Conservation (phyloP, 2,797 vertebrate genomes). For the Corythornis leucogaster region DNA sequence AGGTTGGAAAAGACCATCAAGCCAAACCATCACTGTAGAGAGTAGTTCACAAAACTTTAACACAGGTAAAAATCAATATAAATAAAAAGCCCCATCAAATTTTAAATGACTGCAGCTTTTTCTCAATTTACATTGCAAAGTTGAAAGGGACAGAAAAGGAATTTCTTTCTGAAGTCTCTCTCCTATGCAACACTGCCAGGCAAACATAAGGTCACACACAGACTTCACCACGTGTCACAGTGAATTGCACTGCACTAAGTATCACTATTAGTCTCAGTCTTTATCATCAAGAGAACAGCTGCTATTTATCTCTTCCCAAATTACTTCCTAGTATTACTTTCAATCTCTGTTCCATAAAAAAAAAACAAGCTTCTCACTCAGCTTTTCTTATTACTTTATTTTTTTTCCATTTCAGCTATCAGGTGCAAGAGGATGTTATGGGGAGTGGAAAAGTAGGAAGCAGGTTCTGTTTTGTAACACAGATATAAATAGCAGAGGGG, state of each 20-base stretch:
- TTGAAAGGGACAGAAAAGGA: not conserved
- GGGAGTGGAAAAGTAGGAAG: not conserved
- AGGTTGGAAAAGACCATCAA: no score
- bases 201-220: not conserved
- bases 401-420: not conserved
- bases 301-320: conserved; percentile 46
- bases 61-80: not conserved
- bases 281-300: conserved; percentile 36
- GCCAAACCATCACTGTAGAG: not conserved
- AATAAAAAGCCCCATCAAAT: not conserved
- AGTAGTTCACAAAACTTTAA: not conserved
- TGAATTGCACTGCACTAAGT: not conserved
- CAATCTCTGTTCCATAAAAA: not conserved
- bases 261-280: conserved; percentile 21
- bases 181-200: not conserved
- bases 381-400: not conserved
- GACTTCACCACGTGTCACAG: not conserved
- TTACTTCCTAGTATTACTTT: conserved; percentile 23
- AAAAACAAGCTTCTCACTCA: not conserved
- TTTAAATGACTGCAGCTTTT: not conserved
- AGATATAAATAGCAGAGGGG: not conserved
- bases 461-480: not conserved
- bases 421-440: not conserved
- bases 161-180: not conserved
- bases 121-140: not conserved